Conservation (phyloP, 2,888 invertebrate species). For the Hedychridium roseum region DNA sequence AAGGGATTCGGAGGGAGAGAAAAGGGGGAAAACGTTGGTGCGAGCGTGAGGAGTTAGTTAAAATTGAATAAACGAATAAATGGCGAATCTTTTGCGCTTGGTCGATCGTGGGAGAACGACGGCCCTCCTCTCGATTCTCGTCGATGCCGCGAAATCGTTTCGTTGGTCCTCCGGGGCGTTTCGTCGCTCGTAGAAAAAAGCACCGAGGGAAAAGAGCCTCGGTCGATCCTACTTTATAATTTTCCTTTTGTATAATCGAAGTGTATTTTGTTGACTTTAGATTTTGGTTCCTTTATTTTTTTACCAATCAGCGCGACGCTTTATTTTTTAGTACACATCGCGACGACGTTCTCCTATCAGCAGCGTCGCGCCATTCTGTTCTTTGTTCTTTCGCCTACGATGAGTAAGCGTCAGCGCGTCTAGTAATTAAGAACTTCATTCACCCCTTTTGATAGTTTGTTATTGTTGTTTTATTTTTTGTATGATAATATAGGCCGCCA, state of each 20-base stretch:
- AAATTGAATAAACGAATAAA: too few relatives aligned
- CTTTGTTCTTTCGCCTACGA: too few relatives aligned
- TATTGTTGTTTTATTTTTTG: slow-evolving; percentile 58
- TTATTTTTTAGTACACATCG: neutral
- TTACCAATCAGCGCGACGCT: slow-evolving; percentile 35
- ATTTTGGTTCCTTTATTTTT: slow-evolving; percentile 60
- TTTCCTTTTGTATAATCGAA: slow-evolving; percentile 29
- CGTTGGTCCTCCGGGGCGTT: neutral
- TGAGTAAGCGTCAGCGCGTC: slow-evolving; percentile 16
- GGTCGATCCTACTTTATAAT: neutral
- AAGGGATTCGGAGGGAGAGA: neutral
- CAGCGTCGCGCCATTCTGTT: too few relatives aligned
- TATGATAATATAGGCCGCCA: slow-evolving; percentile 49
- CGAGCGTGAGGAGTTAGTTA: too few relatives aligned
- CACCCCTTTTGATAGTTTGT: slow-evolving; percentile 54
- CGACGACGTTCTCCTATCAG: neutral
- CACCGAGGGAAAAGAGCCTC: too few relatives aligned
- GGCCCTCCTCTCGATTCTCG: too few relatives aligned
- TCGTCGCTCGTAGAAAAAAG: neutral
- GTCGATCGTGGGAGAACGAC: neutral
- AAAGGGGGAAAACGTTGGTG: neutral
- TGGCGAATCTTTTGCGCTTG: too few relatives aligned
- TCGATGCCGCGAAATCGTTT: too few relatives aligned
- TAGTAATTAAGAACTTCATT: slow-evolving; percentile 41
- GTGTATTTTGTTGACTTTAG: slow-evolving; percentile 58